Base-by-base conservation (phyloP, 2,797 vertebrate genomes). In the Eptatretus atami region DNA sequence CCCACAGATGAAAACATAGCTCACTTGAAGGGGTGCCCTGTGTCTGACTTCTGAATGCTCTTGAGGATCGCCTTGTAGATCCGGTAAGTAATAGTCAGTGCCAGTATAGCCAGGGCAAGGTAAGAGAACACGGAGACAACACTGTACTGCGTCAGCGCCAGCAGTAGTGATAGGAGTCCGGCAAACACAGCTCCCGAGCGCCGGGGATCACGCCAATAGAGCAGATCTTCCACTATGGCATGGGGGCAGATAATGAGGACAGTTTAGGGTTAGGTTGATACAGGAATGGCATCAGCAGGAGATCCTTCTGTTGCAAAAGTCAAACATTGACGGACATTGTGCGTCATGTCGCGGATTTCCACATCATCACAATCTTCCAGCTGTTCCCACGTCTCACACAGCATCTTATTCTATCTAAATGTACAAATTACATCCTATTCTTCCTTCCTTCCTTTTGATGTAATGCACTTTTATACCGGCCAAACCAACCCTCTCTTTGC, bases 51-150 rank as follows among this genome's bases (percentile, higher is more conserved):
- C 79, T 98, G 87, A 76, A 98, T 86, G 1, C 90, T 90, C 75
- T 98, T 90, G 69, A 98, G 77, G 67, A 98, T 88, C 1, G 90
- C 96, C 74, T 95, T 98, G 79, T 96, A 98, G 78, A 96, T 81
- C 76, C 90, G 81, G 82, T 94, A 95, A 75, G 90, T 93, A 77
- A 98, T 88, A 78, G 85, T 93, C 75, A 86, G 86, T 0, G 86
- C 88, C 72, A 98, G 90, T 9, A 84, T 82, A 0, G 92, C 88
- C 3, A 98, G 80, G 66, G 86, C 86, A 69, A 98, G 77, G 77
- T 98, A 96, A 54, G 92, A 87, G 52, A 84, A 79, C 0, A 98
- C 87, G 0, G 87, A 96, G 77, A 98, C 88, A 1, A 96, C 88
- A 3, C 92, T 96, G 80, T 96, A 98, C 77, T 96, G 92, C 70